Percentiles rank a stretch among this genome's conserved stretches.
phyloP scores from a whole-genome alignment of 2,797 vertebrate genomes.

The Darevskia nairensis region DNA sequence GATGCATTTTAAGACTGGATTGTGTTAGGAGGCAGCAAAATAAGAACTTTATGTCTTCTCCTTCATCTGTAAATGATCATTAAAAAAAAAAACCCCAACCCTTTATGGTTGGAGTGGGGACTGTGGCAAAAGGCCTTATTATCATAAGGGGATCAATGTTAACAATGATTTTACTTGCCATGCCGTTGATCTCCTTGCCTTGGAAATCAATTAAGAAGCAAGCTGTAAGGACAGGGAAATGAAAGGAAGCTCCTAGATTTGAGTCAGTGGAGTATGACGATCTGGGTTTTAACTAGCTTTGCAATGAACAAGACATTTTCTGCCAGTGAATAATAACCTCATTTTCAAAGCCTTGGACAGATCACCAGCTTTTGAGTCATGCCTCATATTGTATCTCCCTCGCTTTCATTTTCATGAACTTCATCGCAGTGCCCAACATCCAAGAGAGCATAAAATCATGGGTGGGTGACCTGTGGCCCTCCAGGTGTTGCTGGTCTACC shows the following conservation, averaged over 20 bases:
- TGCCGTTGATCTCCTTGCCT: not conserved
- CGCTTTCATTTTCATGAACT: not conserved
- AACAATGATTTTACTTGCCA: fast-evolving
- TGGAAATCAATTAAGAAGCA: not conserved
- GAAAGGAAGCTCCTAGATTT: not conserved
- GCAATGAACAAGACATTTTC: constrained; percentile 11
- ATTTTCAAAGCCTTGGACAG: constrained; percentile 2
- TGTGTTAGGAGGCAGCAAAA: not conserved
- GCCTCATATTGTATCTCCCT: not conserved
- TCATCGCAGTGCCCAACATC: not conserved
- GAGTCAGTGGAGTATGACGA: not conserved
- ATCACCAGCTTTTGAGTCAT: not conserved
- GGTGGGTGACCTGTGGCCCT: too few relatives aligned
- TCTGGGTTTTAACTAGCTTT: not conserved
- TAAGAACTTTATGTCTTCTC: not conserved
- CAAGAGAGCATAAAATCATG: too few relatives aligned
- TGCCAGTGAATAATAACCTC: constrained; percentile 4
- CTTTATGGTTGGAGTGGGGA: not conserved
- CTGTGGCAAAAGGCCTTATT: not conserved
- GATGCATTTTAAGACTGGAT: not conserved
- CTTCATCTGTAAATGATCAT: not conserved
- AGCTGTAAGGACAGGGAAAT: not conserved
- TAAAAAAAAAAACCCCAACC: not conserved
- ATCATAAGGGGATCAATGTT: not conserved
- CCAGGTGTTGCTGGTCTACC: too few relatives aligned